Percentiles rank a stretch among this genome's conserved stretches.
phyloP scores from a whole-genome alignment of 2,113 vertebrate species.

The Psettodes erumei region DNA sequence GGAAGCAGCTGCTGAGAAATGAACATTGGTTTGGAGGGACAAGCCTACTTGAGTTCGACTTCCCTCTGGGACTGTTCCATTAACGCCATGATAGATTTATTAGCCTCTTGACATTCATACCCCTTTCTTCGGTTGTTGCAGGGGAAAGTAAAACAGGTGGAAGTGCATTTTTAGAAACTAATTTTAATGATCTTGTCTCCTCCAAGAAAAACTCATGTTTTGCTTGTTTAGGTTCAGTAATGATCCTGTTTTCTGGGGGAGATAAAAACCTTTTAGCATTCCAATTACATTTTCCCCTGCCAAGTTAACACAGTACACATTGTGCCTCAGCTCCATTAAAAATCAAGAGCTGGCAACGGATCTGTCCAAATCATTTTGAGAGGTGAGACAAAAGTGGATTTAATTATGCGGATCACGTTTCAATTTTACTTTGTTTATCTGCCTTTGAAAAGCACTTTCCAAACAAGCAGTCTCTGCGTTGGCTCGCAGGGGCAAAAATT shows the following conservation, averaged over 20 bases:
- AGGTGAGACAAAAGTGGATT: slow-evolving; percentile 37
- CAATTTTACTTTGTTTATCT: slow-evolving; percentile 57
- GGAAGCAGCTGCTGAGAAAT: slow-evolving; percentile 75
- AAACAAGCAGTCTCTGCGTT: slow-evolving; percentile 41
- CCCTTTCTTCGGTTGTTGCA: slow-evolving; percentile 55
- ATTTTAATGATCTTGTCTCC: slow-evolving; percentile 50
- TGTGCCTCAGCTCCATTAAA: slow-evolving; percentile 48
- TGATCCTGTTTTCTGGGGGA: slow-evolving; percentile 36
- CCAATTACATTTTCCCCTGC: slow-evolving; percentile 44
- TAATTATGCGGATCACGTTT: slow-evolving; percentile 64
- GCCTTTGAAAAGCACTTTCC: not conserved
- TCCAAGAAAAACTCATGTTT: slow-evolving; percentile 35
- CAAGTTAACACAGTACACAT: slow-evolving; percentile 47
- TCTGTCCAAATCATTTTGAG: slow-evolving; percentile 32
- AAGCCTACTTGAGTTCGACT: slow-evolving; percentile 60
- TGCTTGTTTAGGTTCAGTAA: slow-evolving; percentile 51
- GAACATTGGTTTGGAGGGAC: slow-evolving; percentile 57
- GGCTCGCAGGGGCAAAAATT: slow-evolving; percentile 39
- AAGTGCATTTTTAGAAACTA: slow-evolving; percentile 6
- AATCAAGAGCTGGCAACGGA: slow-evolving; percentile 52
- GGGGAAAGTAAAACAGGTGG: slow-evolving; percentile 56
- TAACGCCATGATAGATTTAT: slow-evolving; percentile 73
- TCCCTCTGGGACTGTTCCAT: slow-evolving; percentile 68
- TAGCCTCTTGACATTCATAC: slow-evolving; percentile 59
- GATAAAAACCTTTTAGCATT: slow-evolving; percentile 42